phyloP scores from a whole-genome alignment of 1,140 invertebrate genomes.

The Diachasmimorpha longicaudata region DNA sequence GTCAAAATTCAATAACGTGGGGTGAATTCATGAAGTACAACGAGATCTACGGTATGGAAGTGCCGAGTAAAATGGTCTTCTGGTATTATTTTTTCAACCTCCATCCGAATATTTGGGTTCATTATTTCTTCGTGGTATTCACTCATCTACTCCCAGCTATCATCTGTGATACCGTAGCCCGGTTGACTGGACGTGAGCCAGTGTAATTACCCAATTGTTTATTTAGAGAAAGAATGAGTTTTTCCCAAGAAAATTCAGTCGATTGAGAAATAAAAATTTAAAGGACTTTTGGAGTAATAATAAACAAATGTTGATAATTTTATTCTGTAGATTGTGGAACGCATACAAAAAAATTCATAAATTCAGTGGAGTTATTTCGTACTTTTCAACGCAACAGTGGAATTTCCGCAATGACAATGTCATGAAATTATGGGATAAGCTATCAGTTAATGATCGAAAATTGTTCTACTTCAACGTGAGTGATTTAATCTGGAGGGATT shows the following conservation, averaged over 20 bases:
- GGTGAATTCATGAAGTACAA: constrained; percentile 62
- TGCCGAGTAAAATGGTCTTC: constrained; percentile 55
- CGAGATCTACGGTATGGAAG: constrained; percentile 49
- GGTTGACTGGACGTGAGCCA: constrained; percentile 52
- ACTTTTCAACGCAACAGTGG: constrained; percentile 69
- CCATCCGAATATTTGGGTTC: constrained; percentile 57
- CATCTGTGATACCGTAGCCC: constrained; percentile 46
- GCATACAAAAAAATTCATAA: constrained; percentile 67
- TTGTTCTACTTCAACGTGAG: constrained; percentile 59
- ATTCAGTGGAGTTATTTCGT: constrained; percentile 65
- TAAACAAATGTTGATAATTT: constrained; percentile 13
- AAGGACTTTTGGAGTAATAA: no score
- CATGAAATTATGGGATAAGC: constrained; percentile 57
- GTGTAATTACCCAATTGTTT: constrained; percentile 42
- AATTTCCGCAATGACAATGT: constrained; percentile 66
- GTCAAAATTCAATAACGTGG: constrained; percentile 68
- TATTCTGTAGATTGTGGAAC: constrained; percentile 59
- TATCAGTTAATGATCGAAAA: constrained; percentile 59
- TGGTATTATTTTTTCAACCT: constrained; percentile 66
- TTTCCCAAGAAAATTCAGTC: not conserved
- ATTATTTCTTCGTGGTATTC: constrained; percentile 58
- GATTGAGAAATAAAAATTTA: no score
- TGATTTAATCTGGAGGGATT: constrained; percentile 58
- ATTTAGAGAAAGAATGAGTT: no score
- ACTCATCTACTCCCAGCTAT: constrained; percentile 57